Base-by-base conservation (phyloP, 2,797 vertebrate genomes). In the Huso huso region DNA sequence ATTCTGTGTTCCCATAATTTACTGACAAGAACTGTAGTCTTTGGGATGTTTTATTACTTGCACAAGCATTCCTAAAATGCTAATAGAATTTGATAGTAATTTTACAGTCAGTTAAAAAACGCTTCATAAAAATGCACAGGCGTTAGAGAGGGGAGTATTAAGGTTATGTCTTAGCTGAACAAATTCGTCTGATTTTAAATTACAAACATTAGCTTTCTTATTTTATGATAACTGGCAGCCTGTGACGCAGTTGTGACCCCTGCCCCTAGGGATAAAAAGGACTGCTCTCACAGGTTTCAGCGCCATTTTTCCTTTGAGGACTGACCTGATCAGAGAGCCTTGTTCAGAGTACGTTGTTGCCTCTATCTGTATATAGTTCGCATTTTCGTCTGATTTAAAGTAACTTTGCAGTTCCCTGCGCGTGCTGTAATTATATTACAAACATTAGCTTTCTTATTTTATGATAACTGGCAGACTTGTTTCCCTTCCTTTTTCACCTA, bases 121-220 rank as follows among this genome's bases (percentile, higher is more conserved):
- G 8, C 10, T 48, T 50, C 23, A 58, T 58, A 58, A 51, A 64
- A 64, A 51, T 15, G n/a, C 51, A 52, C 51, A 49, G 55, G 48
- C 48, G 49, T 66, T 65, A 65, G n/a, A 6, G 52, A 49, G 8
- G 48, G 6, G 2, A 49, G 48, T 2, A 51, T 49, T 10, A 53
- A 61, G 64, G 59, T 49, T 66, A 61, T 49, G 68, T 51, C 18
- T 53, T 48, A 18, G 64, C 51, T 55, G 64, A 65, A 55, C 64
- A 53, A 49, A 10, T 53, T 51, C 6, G 51, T 18, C 23, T 51
- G 13, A 12, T 65, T 65, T 23, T 8, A 48, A 10, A 61, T 51
- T 23, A 11, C 13, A 37, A 37, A 37, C 37, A 37, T 37, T 37
- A 37, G 37, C 37, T 37, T 37, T 37, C 37, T 37, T 5, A 37